Evolutionary conservation across 2,797 vertebrate species (phyloP).

Genomic region (Mionectes olivaceus): DNA sequence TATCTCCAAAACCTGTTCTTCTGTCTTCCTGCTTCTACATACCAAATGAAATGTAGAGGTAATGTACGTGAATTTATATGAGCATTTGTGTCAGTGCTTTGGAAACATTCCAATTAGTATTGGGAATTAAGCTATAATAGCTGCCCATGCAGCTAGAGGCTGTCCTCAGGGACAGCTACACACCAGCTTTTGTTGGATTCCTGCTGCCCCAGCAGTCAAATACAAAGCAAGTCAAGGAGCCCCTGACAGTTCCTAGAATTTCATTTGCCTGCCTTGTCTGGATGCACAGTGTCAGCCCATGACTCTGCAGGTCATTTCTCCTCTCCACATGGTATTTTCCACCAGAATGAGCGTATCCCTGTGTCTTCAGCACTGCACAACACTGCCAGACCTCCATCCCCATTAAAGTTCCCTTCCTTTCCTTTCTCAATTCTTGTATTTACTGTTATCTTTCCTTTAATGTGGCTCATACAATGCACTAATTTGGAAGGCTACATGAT

Average conservation of each 20-base stretch:
- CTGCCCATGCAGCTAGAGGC: background rate
- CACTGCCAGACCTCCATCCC: background rate
- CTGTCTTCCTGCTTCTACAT: background rate
- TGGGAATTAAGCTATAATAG: constrained; percentile 2
- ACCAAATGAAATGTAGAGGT: background rate
- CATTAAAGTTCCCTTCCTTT: background rate
- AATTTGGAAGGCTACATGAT: background rate
- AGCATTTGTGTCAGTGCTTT: background rate
- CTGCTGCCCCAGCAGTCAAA: constrained; percentile 18
- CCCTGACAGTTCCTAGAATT: background rate
- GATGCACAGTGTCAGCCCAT: background rate
- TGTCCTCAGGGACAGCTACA: background rate
- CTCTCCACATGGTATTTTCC: background rate
- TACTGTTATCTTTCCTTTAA: background rate
- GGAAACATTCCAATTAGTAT: background rate
- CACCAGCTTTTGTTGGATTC: background rate
- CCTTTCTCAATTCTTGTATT: background rate
- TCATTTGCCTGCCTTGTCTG: background rate
- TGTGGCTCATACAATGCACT: background rate
- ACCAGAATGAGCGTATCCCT: background rate
- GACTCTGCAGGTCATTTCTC: background rate
- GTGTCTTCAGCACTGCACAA: background rate
- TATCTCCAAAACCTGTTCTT: background rate
- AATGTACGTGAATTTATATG: background rate
- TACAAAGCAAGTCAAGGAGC: constrained; percentile 28